A percentile compares a stretch with the other conserved stretches of the same genome.
Evolutionary conservation across 2,113 vertebrate species (phyloP).

Genomic region (Murina feae): DNA sequence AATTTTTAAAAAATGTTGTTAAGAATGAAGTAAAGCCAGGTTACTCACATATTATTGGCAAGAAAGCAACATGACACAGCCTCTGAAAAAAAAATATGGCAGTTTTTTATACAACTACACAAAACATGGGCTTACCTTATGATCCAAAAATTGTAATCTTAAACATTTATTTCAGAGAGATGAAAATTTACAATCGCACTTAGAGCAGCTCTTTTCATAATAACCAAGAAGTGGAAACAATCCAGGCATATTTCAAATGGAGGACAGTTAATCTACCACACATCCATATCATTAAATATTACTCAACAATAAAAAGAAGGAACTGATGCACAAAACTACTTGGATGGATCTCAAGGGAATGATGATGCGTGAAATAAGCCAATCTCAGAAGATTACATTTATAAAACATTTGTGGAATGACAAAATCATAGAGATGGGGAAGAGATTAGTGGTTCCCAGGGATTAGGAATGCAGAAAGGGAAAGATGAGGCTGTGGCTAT

Average conservation of each 20-base stretch:
- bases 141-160: not conserved
- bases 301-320: not conserved
- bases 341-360: not conserved
- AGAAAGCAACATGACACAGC: not conserved
- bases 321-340: not conserved
- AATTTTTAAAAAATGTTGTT: not conserved
- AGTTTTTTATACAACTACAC: not conserved
- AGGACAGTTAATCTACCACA: not conserved
- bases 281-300: not conserved
- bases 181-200: not conserved
- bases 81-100: not conserved
- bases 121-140: not conserved
- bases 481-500: not conserved
- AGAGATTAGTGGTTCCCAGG: not conserved
- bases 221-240: not conserved
- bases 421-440: not conserved
- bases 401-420: not conserved
- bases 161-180: not conserved
- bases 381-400: not conserved
- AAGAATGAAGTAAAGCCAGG: not conserved
- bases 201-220: not conserved
- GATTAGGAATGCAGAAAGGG: not conserved
- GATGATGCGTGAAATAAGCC: not conserved
- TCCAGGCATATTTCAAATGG: not conserved
- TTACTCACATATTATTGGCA: not conserved